Conservation (phyloP, 1,140 invertebrate genomes). For the Rhyacophila brunnea region DNA sequence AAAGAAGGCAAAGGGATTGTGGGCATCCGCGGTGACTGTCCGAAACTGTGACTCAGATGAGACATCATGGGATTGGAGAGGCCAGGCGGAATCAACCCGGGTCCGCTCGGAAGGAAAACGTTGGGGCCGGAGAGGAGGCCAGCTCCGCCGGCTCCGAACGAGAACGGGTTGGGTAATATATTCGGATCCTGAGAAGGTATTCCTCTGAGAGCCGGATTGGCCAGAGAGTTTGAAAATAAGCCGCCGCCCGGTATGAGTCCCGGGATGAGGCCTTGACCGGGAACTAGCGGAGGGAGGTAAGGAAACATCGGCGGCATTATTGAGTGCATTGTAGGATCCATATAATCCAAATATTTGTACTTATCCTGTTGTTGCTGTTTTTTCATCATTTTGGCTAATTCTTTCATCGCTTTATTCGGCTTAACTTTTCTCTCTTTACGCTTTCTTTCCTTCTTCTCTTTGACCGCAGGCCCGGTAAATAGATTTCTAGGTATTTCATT, state of each 20-base stretch:
- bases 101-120: constrained; percentile 54
- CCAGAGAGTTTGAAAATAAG: constrained; percentile 45
- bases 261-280: constrained; percentile 51
- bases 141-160: constrained; percentile 45
- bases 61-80: constrained; percentile 43
- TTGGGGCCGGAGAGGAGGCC: constrained; percentile 45
- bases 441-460: constrained; percentile 63
- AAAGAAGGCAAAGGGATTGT: constrained; percentile 45
- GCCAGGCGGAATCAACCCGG: constrained; percentile 46
- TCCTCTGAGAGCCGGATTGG: constrained; percentile 48
- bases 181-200: constrained; percentile 43
- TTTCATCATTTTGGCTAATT: constrained; percentile 48
- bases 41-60: constrained; percentile 45
- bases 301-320: constrained; percentile 53
- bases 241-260: constrained; percentile 49
- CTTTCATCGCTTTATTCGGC: constrained; percentile 43
- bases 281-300: constrained; percentile 53
- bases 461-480: constrained; percentile 41
- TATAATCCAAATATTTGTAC: neutral
- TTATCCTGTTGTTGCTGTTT: constrained; percentile 40
- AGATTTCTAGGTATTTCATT: constrained; percentile 7
- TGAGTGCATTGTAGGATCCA: constrained; percentile 37
- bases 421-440: constrained; percentile 66
- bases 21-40: constrained; percentile 55
- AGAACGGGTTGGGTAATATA: constrained; percentile 50